phyloP scores from a whole-genome alignment of 1,140 invertebrate species.

The Diabrotica virgifera region DNA sequence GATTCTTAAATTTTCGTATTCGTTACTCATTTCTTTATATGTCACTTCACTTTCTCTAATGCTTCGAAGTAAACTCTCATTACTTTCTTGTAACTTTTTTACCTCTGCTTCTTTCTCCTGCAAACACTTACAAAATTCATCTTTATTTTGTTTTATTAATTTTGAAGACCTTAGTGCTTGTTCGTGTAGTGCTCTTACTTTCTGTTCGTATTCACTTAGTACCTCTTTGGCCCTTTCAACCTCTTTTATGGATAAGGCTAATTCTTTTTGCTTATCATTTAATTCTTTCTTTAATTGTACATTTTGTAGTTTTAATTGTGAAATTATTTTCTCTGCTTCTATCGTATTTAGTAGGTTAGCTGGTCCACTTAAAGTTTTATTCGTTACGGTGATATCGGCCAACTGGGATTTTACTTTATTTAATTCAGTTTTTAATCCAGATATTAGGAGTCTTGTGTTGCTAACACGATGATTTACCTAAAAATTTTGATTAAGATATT shows the following conservation, averaged over 20 bases:
- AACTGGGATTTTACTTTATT: constrained; percentile 29
- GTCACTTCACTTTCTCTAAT: constrained; percentile 13
- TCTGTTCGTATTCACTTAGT: constrained; percentile 31
- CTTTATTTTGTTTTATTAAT: constrained; percentile 34
- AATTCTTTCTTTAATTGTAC: constrained; percentile 26
- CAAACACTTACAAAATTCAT: constrained; percentile 32
- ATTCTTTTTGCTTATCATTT: constrained; percentile 27
- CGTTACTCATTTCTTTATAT: constrained; percentile 19
- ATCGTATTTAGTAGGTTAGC: not conserved
- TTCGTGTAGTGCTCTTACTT: constrained; percentile 29
- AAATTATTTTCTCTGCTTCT: constrained; percentile 7
- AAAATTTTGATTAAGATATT: too few species aligned
- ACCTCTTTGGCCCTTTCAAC: constrained; percentile 27
- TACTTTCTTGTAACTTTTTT: constrained; percentile 22
- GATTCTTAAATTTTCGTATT: constrained; percentile 21
- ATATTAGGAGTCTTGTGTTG: constrained; percentile 9
- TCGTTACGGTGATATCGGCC: constrained; percentile 7
- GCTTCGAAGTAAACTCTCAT: constrained; percentile 18
- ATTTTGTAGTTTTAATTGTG: constrained; percentile 10
- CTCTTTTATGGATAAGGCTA: constrained; percentile 24
- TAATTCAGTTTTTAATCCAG: constrained; percentile 28
- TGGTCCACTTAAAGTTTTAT: not conserved
- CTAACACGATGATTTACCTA: not conserved
- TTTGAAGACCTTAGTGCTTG: constrained; percentile 35
- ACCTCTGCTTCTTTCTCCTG: constrained; percentile 28